These are phyloP conservation scores for Tetropium fuscum DNA, from an alignment of 2,888 invertebrate species.

Conservation along the genomic window DNA sequence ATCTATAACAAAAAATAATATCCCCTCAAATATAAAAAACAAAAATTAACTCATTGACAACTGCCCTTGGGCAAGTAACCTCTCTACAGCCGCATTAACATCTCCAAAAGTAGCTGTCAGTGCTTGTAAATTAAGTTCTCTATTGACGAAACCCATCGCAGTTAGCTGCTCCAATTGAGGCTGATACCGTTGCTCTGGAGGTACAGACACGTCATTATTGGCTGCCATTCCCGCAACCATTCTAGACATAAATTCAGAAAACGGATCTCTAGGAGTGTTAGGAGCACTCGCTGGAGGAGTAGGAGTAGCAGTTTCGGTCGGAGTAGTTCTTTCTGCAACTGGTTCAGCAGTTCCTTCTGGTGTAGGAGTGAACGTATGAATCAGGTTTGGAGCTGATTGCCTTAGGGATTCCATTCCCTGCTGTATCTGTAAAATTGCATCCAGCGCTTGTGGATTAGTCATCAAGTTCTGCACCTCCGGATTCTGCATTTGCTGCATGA, in stretches of 20 bases:
- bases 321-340: constrained; percentile 45
- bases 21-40: neutral
- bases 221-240: constrained; percentile 77
- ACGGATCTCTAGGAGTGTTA: constrained; percentile 56
- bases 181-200: constrained; percentile 95
- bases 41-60: constrained; percentile 54
- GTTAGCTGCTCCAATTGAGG: constrained; percentile 94
- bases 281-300: constrained; percentile 59
- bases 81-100: constrained; percentile 97
- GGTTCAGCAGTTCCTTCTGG: no score
- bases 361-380: constrained; percentile 69
- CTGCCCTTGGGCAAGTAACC: constrained; percentile 74
- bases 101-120: constrained; percentile 97
- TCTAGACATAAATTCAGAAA: constrained; percentile 81
- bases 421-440: constrained; percentile 95
- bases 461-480: constrained; percentile 91
- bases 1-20: constrained; percentile 3
- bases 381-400: constrained; percentile 86
- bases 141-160: constrained; percentile 97
- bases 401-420: constrained; percentile 93
- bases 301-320: constrained; percentile 51
- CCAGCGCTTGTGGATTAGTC: constrained; percentile 92
- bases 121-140: constrained; percentile 98
- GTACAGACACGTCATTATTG: constrained; percentile 66
- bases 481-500: constrained; percentile 89